Base-by-base conservation (phyloP, 2,888 invertebrate species). In the Epistrophella euchroma region DNA sequence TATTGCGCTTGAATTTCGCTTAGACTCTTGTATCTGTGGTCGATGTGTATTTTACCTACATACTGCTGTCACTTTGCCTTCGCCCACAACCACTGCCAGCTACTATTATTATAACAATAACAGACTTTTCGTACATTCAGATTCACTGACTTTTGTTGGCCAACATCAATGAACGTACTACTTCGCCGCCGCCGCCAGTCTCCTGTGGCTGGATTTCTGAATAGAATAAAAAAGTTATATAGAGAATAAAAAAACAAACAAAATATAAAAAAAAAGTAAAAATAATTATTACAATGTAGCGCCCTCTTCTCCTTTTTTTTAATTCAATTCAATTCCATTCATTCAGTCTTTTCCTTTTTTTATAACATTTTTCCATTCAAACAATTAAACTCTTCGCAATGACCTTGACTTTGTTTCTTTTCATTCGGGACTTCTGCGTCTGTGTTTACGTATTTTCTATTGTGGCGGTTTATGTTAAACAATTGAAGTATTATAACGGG, bases 351-450 rank as follows among this genome's bases (percentile, higher is more conserved):
- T 79, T 85, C 68, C 71, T 78, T 86, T 81, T 50, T 86, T 86
- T 82, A 78, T 82, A 86, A 70, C 68, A 81, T 86, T 86, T 85
- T 83, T 73, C 88, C 90, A 88, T 90, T 89, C 88, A 91, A 92
- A 92, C 92, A 91, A 91, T 92, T 92, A 91, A 91, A 91, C 91
- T 91, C 91, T 91, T 91, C 91, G 91, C 91, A 90, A 89, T 91
- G 91, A 91, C 91, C 91, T 91, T 91, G 91, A 91, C 91, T 91
- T 91, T 91, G 92, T 91, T 91, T 90, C 90, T 89, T 89, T 89
- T 89, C 86, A 86, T 86, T 82, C 77, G 86, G 86, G 86, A 86
- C 77, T 86, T 82, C 85, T 86, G 74, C 82, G 86, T 86, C 86
- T 86, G 86, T 86, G 86, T 86, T 86, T 86, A 82, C 86, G 86